Percentiles rank a stretch among this genome's conserved stretches.
Evolutionary conservation across 2,888 invertebrate genomes (phyloP).

Genomic region (Lithophane socia): DNA sequence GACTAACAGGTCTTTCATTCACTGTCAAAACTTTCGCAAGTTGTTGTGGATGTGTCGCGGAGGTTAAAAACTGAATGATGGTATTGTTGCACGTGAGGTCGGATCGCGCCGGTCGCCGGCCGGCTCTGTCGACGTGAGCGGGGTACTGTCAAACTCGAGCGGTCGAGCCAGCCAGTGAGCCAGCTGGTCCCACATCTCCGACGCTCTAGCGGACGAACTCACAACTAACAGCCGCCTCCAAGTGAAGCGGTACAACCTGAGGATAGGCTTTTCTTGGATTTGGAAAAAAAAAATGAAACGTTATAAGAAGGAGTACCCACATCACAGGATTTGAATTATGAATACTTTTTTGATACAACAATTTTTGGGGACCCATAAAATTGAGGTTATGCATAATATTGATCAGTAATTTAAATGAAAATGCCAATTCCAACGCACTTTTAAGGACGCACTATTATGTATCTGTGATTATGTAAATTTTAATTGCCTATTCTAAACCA

Average conservation of each 20-base stretch:
- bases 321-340: neutral
- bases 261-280: neutral
- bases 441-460: conserved; percentile 1
- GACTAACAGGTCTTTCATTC: conserved; percentile 64
- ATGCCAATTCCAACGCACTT: neutral
- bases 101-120: conserved; percentile 77
- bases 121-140: conserved; percentile 80
- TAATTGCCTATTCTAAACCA: conserved; percentile 8
- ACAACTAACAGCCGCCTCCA: conserved; percentile 80
- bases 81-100: conserved; percentile 80
- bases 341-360: neutral
- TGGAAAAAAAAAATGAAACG: neutral
- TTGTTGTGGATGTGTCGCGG: conserved; percentile 73
- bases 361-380: neutral
- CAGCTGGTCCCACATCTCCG: conserved; percentile 84
- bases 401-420: neutral
- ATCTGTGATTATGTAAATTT: conserved; percentile 13
- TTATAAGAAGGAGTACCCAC: neutral
- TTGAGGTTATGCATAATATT: neutral
- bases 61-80: conserved; percentile 81
- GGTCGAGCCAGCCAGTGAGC: conserved; percentile 84
- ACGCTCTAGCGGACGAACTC: conserved; percentile 86
- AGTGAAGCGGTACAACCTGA: conserved; percentile 71
- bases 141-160: conserved; percentile 86
- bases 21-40: conserved; percentile 76